phyloP scores from a whole-genome alignment of 2,888 invertebrate genomes.

The Leptinotarsa rubiginosa region DNA sequence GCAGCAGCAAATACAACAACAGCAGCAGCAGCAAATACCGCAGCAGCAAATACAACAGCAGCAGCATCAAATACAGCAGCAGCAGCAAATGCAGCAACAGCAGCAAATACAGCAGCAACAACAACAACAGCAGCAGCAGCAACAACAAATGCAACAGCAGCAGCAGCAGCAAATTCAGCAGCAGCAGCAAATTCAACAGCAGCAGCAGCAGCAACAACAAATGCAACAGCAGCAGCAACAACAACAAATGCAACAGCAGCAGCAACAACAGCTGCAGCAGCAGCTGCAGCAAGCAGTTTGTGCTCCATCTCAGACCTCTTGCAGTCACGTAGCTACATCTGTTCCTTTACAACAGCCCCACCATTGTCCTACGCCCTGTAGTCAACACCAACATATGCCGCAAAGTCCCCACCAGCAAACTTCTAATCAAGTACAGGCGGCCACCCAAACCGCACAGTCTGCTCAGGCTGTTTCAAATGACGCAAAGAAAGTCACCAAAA shows the following conservation, averaged over 20 bases:
- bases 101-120: conserved; percentile 34
- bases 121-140: conserved; percentile 54
- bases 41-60: too few relatives aligned
- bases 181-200: conserved; percentile 48
- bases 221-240: conserved; percentile 54
- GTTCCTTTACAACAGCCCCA: conserved; percentile 50
- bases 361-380: conserved; percentile 58
- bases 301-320: conserved; percentile 51
- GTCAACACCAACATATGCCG: conserved; percentile 57
- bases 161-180: conserved; percentile 32
- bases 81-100: too few relatives aligned
- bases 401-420: conserved; percentile 40
- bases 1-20: conserved; percentile 21
- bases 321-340: conserved; percentile 53
- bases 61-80: too few relatives aligned
- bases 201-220: conserved; percentile 53
- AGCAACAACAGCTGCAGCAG: conserved; percentile 45
- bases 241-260: conserved; percentile 47
- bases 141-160: conserved; percentile 50
- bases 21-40: too few relatives aligned
- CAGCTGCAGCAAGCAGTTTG: conserved; percentile 46
- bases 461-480: conserved; percentile 48
- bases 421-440: conserved; percentile 72
- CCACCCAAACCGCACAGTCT: conserved; percentile 72
- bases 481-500: conserved; percentile 58